Percentiles rank a stretch among this genome's conserved stretches.
phyloP scores from a whole-genome alignment of 2,113 vertebrate genomes.

The Pelvicachromis taeniatus region DNA sequence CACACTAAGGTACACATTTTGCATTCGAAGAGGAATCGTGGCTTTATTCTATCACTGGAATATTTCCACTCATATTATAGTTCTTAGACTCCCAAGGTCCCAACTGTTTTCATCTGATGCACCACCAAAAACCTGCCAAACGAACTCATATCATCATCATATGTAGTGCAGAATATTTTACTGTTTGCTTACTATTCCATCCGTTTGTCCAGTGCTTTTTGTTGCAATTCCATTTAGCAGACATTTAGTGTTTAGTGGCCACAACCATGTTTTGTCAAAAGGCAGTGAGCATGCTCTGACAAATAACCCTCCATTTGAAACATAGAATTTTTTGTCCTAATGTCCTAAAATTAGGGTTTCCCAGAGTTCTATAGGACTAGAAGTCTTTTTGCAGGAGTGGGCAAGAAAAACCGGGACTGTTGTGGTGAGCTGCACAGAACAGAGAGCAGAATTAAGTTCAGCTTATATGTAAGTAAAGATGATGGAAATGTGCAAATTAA shows the following conservation, averaged over 20 bases:
- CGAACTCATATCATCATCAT: fast-evolving
- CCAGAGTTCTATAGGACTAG: neutral
- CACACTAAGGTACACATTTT: neutral
- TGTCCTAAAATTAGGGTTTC: neutral
- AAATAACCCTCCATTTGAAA: neutral
- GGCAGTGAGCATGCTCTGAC: neutral
- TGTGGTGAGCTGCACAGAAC: neutral
- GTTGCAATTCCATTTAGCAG: neutral
- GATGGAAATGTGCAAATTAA: neutral
- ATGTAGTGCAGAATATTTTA: neutral
- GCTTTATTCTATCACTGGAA: neutral
- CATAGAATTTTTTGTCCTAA: no score
- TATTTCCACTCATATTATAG: neutral
- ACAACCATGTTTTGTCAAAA: neutral
- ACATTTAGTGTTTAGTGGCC: neutral
- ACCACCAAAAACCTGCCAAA: fast-evolving
- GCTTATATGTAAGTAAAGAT: neutral
- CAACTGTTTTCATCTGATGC: neutral
- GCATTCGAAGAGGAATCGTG: neutral
- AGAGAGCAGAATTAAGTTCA: neutral
- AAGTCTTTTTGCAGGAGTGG: neutral
- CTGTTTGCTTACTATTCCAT: neutral
- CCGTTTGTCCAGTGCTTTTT: neutral
- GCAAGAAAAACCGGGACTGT: neutral
- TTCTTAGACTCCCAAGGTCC: neutral